Conservation (phyloP, 2,888 invertebrate genomes). For the Sicus ferrugineus region DNA sequence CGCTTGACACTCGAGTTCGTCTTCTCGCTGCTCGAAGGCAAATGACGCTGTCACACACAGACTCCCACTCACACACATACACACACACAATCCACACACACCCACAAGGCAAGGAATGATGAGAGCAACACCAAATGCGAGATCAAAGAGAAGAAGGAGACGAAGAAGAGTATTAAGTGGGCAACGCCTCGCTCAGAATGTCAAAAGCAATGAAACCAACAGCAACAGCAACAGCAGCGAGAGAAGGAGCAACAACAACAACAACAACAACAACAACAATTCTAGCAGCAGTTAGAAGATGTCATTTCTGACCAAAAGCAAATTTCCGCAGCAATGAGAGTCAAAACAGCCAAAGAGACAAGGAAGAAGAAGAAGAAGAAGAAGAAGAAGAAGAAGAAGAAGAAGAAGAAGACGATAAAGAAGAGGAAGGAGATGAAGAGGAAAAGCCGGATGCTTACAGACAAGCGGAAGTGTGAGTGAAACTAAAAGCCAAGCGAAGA, state of each 20-base stretch:
- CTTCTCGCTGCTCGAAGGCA: slow-evolving; percentile 36
- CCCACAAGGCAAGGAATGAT: not conserved
- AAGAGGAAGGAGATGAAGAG: slow-evolving; percentile 1
- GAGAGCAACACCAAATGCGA: not conserved
- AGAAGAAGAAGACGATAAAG: slow-evolving; percentile 6
- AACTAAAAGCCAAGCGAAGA: slow-evolving; percentile 10
- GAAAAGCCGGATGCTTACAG: slow-evolving; percentile 29
- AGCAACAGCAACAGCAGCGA: slow-evolving; percentile 8
- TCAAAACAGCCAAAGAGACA: too few species aligned
- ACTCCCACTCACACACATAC: not conserved
- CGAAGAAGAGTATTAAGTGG: not conserved
- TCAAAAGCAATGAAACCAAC: not conserved
- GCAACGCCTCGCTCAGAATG: not conserved
- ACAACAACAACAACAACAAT: not conserved
- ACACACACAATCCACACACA: not conserved
- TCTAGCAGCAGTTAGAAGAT: not conserved
- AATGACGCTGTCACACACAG: slow-evolving; percentile 39
- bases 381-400: slow-evolving; percentile 26
- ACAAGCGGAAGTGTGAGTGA: slow-evolving; percentile 10
- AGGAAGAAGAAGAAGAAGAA: not conserved
- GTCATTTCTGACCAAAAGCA: slow-evolving; percentile 28
- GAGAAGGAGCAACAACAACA: slow-evolving; percentile 9
- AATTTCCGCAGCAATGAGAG: slow-evolving; percentile 21
- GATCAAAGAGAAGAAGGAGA: not conserved
- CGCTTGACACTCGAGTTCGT: slow-evolving; percentile 28